Evolutionary conservation across 2,797 vertebrate genomes (phyloP).

Genomic region (Hipposideros larvatus): DNA sequence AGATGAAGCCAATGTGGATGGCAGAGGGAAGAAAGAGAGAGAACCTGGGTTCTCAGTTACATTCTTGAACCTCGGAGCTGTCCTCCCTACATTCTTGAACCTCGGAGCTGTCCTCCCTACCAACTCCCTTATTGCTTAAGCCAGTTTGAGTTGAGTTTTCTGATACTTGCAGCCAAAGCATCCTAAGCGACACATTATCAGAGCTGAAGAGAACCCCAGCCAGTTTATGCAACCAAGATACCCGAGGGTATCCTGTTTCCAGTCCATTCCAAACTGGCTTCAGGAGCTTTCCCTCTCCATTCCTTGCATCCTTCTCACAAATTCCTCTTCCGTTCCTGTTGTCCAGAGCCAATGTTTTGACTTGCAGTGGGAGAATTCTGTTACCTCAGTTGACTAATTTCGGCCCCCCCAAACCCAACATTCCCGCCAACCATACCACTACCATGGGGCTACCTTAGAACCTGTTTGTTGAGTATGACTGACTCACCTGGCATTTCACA

Average conservation of each 20-base stretch:
- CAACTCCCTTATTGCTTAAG: neutral
- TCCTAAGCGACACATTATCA: neutral
- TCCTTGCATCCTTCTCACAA: neutral
- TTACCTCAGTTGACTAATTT: neutral
- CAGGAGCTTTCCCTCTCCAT: neutral
- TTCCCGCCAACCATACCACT: neutral
- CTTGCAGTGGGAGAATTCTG: neutral
- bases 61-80: neutral
- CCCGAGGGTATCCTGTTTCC: neutral
- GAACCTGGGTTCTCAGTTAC: neutral
- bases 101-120: neutral
- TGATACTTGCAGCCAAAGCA: neutral
- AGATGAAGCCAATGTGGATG: neutral
- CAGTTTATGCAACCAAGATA: neutral
- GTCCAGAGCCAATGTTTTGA: neutral
- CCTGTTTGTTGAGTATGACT: neutral
- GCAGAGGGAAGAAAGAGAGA: neutral
- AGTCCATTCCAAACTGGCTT: neutral
- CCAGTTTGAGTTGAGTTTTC: neutral
- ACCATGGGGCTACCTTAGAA: neutral
- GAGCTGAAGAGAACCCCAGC: neutral
- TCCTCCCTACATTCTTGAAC: neutral
- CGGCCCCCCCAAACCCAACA: neutral
- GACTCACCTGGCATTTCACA: neutral
- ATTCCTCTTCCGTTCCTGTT: neutral